Conservation (phyloP, 2,113 vertebrate species). For the Ia io region DNA sequence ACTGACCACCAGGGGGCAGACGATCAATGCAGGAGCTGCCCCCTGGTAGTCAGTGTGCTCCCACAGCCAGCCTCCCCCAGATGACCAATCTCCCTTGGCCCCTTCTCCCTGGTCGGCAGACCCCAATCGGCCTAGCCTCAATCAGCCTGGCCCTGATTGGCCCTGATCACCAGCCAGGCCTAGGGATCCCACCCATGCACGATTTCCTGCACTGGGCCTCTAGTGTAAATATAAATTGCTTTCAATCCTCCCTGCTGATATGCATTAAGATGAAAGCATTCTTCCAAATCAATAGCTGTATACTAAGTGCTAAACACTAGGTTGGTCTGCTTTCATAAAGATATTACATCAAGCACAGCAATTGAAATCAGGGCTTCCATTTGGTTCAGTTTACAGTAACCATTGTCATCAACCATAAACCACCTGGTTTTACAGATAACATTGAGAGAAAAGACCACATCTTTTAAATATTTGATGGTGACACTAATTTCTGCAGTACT, state of each 20-base stretch:
- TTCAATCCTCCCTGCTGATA: not conserved
- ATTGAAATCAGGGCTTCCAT: not conserved
- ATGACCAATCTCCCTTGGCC: no score
- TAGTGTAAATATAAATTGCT: not conserved
- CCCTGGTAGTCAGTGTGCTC: no score
- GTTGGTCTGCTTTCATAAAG: not conserved
- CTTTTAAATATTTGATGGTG: slow-evolving; percentile 1
- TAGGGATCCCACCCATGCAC: no score
- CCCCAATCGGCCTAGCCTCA: no score
- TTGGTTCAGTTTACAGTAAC: slow-evolving; percentile 12
- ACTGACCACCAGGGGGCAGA: no score
- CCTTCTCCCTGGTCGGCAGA: no score
- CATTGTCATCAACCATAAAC: not conserved
- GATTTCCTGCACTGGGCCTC: no score
- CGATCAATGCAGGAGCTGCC: no score
- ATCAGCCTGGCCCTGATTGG: no score
- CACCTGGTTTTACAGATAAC: not conserved
- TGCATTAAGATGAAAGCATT: not conserved
- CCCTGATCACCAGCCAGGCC: no score
- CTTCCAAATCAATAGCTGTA: not conserved
- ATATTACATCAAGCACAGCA: not conserved
- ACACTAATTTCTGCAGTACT: not conserved
- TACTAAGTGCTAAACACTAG: not conserved
- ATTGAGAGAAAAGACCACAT: not conserved
- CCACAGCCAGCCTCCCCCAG: no score